phyloP scores from a whole-genome alignment of 2,113 vertebrate species.

The Labeo catla region DNA sequence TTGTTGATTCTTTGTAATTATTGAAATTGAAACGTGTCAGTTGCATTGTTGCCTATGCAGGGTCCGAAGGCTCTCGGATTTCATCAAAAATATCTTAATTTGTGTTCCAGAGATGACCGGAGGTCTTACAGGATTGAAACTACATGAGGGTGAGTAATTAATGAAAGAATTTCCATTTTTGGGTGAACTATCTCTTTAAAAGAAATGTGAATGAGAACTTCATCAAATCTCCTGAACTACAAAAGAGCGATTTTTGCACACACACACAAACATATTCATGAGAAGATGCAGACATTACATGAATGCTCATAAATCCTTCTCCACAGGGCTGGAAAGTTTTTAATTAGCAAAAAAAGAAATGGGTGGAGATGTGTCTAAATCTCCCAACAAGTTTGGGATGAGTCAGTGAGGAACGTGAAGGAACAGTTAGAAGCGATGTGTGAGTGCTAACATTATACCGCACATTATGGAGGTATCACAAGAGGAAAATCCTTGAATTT shows the following conservation, averaged over 20 bases:
- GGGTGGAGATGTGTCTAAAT: neutral
- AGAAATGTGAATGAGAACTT: neutral
- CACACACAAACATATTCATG: neutral
- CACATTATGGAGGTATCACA: neutral
- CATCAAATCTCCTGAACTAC: neutral
- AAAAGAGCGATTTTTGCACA: neutral
- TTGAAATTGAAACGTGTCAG: too few species aligned
- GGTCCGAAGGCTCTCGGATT: too few species aligned
- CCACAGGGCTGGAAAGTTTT: neutral
- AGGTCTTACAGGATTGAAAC: too few species aligned
- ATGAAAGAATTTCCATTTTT: too few species aligned
- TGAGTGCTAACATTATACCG: neutral
- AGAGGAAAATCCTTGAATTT: constrained; percentile 18
- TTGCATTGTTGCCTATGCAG: too few species aligned
- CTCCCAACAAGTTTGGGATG: neutral
- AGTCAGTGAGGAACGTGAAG: neutral
- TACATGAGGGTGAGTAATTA: too few species aligned
- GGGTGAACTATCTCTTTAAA: neutral
- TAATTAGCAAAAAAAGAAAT: neutral
- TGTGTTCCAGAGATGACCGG: too few species aligned
- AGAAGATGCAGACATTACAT: neutral
- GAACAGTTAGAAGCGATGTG: neutral
- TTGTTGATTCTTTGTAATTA: too few species aligned
- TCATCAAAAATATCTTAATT: too few species aligned
- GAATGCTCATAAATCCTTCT: neutral